phyloP scores from a whole-genome alignment of 2,888 invertebrate genomes.

The Netelia fuscicornis region DNA sequence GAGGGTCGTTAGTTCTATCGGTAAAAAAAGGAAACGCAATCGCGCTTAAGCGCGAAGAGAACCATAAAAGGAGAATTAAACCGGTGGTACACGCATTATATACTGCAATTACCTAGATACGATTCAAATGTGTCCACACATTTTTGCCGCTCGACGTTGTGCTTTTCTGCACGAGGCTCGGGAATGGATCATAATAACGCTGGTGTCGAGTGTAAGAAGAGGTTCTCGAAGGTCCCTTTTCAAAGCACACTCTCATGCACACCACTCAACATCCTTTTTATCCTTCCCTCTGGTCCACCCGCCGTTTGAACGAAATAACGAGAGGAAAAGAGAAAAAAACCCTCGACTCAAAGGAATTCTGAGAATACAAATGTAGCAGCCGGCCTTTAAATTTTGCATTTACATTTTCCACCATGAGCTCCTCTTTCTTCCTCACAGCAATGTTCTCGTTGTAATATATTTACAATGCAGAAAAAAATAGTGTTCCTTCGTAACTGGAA shows the following conservation, averaged over 20 bases:
- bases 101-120: slow-evolving; percentile 43
- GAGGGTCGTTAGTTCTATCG: neutral
- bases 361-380: slow-evolving; percentile 3
- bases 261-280: slow-evolving; percentile 16
- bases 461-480: neutral
- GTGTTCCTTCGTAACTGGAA: neutral
- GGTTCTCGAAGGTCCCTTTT: slow-evolving; percentile 33
- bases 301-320: slow-evolving; percentile 42
- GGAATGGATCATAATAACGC: slow-evolving; percentile 39
- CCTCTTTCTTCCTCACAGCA: slow-evolving; percentile 7
- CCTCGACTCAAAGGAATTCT: slow-evolving; percentile 24
- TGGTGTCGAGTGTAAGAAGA: slow-evolving; percentile 20
- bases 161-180: neutral
- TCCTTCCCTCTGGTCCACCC: neutral
- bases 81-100: slow-evolving; percentile 6
- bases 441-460: slow-evolving; percentile 7
- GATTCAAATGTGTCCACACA: slow-evolving; percentile 38
- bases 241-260: slow-evolving; percentile 17
- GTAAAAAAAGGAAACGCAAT: slow-evolving; percentile 11
- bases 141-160: slow-evolving; percentile 12
- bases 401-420: neutral
- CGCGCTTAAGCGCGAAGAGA: slow-evolving; percentile 10
- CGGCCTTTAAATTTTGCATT: slow-evolving; percentile 39
- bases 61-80: slow-evolving; percentile 18
- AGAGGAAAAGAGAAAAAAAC: slow-evolving; percentile 1